Evolutionary conservation across 2,888 invertebrate genomes (phyloP).

Genomic region (Deilephila elpenor): DNA sequence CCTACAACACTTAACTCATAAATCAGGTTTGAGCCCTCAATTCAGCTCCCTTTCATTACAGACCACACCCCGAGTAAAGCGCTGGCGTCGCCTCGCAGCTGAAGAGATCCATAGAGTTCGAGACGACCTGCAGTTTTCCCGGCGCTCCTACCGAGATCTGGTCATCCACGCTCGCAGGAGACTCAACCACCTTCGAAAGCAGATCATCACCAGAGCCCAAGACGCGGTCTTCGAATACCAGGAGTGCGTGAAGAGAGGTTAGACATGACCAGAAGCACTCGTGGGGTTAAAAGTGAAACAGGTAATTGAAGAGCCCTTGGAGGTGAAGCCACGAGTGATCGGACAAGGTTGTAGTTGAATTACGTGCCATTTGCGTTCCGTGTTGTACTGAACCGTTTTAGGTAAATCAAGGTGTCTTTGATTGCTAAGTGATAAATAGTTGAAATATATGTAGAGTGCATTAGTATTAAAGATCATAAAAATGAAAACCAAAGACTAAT

Average conservation of each 20-base stretch:
- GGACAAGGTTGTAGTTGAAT: background rate
- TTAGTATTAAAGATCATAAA: background rate
- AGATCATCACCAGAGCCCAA: slow-evolving; percentile 49
- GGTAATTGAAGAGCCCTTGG: background rate
- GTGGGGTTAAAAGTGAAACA: background rate
- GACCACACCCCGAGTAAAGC: slow-evolving; percentile 61
- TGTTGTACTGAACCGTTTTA: slow-evolving; percentile 1
- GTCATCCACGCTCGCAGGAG: slow-evolving; percentile 64
- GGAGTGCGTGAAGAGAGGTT: slow-evolving; percentile 47
- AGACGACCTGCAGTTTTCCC: slow-evolving; percentile 69
- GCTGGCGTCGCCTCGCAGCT: slow-evolving; percentile 70
- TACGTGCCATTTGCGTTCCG: slow-evolving; percentile 17
- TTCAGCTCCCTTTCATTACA: slow-evolving; percentile 43
- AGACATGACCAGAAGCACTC: slow-evolving; percentile 5
- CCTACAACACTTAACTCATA: too few species aligned
- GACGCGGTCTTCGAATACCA: slow-evolving; percentile 52
- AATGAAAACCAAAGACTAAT: background rate
- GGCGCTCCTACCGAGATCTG: slow-evolving; percentile 66
- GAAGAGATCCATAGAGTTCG: slow-evolving; percentile 68
- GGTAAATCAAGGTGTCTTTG: background rate
- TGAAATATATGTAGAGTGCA: too few species aligned
- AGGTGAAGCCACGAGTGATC: slow-evolving; percentile 16
- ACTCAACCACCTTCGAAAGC: slow-evolving; percentile 61
- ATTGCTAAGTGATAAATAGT: too few species aligned
- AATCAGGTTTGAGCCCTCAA: too few species aligned